Base-by-base conservation (phyloP, 2,888 invertebrate species). In the Philonicus albiceps region DNA sequence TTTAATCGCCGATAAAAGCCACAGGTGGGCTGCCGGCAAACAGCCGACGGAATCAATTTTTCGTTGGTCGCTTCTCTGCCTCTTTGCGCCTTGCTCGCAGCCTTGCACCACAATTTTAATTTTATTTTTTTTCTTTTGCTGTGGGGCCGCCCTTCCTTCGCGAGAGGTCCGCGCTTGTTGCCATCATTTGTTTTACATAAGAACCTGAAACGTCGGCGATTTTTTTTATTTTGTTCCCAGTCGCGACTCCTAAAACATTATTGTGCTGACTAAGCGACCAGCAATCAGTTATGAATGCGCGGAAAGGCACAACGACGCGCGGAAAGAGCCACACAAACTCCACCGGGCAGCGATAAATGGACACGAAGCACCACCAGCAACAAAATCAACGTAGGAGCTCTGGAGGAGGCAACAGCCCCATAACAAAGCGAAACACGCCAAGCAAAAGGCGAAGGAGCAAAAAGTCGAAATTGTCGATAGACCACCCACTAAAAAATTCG, bases 401-500 rank as follows among this genome's bases (percentile, higher is more conserved):
- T 30, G 40, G 73, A 84, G 84, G 40, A 84, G 84, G 84, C 84
- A 84, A 84, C 84, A 84, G 84, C 84, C 84, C 37, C 64, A 84
- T 84, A 73, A 84, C 84, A 84, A 84, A 73, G 84, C 84, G 73
- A 84, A 84, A 83, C 55, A 73, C 43, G 73, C 72, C 27, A 73
- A 30, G 37, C 34, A 72, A 27, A n/a, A 72, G 84, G 27, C 27
- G 84, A 72, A 73, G n/a, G 43, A 73, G 31, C 31, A 73, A 43
- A 83, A 83, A 73, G 43, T 22, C 34, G 43, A 84, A 72, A 84
- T 73, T 73, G 84, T 84, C 84, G 84, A 84, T 84, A 84, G 84
- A 84, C 84, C 84, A 84, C 84, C 84, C 84, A 84, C 84, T 84
- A 73, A 84, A n/a, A 84, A 84, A 43, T 84, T 84, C 73, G 84